These are phyloP conservation scores for Saxidomus purpurata DNA, from an alignment of 1,140 invertebrate genomes.

Conservation along the genomic window DNA sequence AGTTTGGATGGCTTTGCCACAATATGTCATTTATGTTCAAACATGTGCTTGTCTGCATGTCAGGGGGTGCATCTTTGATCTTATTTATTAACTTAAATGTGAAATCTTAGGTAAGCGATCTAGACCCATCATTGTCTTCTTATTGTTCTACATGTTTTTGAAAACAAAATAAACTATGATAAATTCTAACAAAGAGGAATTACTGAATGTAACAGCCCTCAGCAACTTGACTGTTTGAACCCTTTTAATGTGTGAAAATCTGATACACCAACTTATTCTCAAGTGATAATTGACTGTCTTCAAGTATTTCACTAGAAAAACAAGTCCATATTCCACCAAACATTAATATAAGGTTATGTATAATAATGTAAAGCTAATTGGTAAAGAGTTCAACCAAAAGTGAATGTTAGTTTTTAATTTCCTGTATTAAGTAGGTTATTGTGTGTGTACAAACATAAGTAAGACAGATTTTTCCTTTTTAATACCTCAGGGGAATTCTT, in stretches of 20 bases:
- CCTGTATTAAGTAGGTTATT: background rate
- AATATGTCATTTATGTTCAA: too few relatives aligned
- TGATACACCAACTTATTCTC: background rate
- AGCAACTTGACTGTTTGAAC: constrained; percentile 31
- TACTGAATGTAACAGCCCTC: background rate
- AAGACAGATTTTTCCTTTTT: background rate
- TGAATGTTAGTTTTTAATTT: constrained; percentile 20
- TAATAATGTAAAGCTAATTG: background rate
- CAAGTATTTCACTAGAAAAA: background rate
- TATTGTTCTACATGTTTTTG: too few relatives aligned
- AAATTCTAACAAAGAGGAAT: background rate
- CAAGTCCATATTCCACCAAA: background rate
- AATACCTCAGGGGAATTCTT: background rate
- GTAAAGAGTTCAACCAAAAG: background rate
- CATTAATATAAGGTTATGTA: background rate
- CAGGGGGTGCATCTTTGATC: too few relatives aligned
- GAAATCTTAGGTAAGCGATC: too few relatives aligned
- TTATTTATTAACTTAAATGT: too few relatives aligned
- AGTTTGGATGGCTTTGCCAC: too few relatives aligned
- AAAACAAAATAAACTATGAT: background rate
- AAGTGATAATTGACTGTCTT: background rate
- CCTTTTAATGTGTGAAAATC: background rate
- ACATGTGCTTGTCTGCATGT: too few relatives aligned
- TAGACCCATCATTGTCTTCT: too few relatives aligned
- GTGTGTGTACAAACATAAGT: background rate